phyloP scores from a whole-genome alignment of 1,140 invertebrate genomes.

The Aethina tumida region DNA sequence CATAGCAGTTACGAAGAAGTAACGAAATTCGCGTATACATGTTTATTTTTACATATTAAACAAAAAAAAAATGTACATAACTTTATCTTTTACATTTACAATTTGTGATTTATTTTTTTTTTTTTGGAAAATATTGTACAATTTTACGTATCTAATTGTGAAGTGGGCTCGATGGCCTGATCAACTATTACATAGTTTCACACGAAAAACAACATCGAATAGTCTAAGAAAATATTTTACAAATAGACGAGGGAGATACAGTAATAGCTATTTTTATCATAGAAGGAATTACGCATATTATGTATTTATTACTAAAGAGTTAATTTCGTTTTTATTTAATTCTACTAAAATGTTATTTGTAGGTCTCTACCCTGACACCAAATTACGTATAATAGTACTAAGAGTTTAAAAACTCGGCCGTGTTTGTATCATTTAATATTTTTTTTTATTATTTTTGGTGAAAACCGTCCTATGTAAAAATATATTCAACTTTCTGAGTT shows the following conservation, averaged over 20 bases:
- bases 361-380: constrained; percentile 37
- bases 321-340: constrained; percentile 10
- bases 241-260: constrained; percentile 15
- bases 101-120: constrained; percentile 18
- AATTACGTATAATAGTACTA: constrained; percentile 39
- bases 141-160: constrained; percentile 34
- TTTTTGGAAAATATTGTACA: constrained; percentile 32
- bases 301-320: constrained; percentile 9
- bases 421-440: constrained; percentile 17
- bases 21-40: constrained; percentile 27
- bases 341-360: constrained; percentile 18
- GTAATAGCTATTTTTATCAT: constrained; percentile 14
- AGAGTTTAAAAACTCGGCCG: constrained; percentile 33
- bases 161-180: constrained; percentile 11
- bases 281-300: constrained; percentile 12
- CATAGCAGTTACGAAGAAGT: constrained; percentile 11
- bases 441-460: constrained; percentile 9
- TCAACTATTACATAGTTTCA: constrained; percentile 22
- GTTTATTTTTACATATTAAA: constrained; percentile 27
- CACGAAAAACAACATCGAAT: constrained; percentile 26
- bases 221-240: constrained; percentile 26
- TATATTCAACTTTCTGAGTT: constrained; percentile 11
- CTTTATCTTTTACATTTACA: constrained; percentile 17
- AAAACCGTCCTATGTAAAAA: constrained; percentile 12
- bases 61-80: constrained; percentile 19